Evolutionary conservation across 1,140 invertebrate species (phyloP), one percentile per base, ranked within the genome.

Genomic region (Caenorhabditis elegans): DNA sequence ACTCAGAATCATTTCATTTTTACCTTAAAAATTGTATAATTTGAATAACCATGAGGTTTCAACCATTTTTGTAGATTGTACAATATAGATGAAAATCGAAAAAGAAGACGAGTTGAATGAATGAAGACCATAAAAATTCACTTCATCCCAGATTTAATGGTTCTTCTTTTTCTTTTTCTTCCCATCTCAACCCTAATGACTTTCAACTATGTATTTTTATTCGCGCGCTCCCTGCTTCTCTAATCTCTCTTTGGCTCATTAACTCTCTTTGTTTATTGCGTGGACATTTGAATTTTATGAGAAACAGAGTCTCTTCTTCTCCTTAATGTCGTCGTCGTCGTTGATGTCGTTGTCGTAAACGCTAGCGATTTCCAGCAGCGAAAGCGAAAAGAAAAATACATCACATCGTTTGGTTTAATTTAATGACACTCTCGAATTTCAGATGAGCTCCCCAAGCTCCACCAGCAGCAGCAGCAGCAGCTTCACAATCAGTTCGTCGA

Each of bases 181-280:
- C 34, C 60, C 60, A 43, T 70, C 60, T 43, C 60, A 31, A 70
- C 60, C 60, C 60, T 70, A 70, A 70, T 70, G 60, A 70, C 60
- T 70, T 70, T 70, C 60, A 39, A 70, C 60, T 70, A 70, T 70
- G 60, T 70, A 70, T 70, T 70, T 70, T 70, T 70, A 70, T 70
- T 70, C 60, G 60, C 60, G 60, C 60, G 60, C 34, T 70, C 60
- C 60, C 60, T 70, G 60, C 60, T 70, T 70, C 60, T 70, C 60
- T 70, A 24, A 43, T 43, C 60, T 39, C 60, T 70, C 60, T 70
- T 22, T 70, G 60, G 60, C 60, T 70, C 60, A 70, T 70, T 70
- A 70, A 39, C 60, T 70, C 60, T 70, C 60, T 70, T 70, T 70
- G 60, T 70, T 70, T 70, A 70, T 70, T 70, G 60, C 60, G 60